Evolutionary conservation across 2,888 invertebrate genomes (phyloP), one percentile per base, ranked within the genome.

Genomic region (Sclerodermus sp.): DNA sequence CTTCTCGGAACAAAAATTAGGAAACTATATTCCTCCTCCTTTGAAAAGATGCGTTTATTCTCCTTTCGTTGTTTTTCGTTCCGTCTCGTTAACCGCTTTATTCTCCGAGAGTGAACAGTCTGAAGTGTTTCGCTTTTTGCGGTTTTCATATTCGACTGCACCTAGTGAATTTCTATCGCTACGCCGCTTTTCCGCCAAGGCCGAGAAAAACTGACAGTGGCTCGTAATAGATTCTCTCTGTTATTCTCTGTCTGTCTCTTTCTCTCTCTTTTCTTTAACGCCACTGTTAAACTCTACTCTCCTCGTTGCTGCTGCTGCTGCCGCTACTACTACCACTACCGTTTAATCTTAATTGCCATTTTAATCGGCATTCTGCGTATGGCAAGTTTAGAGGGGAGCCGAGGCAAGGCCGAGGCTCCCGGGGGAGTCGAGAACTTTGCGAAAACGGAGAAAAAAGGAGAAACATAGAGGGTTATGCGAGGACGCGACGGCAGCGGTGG

Each of bases 61-160:
- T 57, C 55, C 51, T 57, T 55, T 53, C 54, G 55, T 55, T 58
- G 60, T 62, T 60, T 62, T 58, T 52, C 60, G 52, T 60, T 64
- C 57, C 55, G 51, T 56, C 58, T 64, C 63, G 63, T 64, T 64
- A 64, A 62, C 55, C 54, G 60, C 58, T 63, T 60, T 63, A 62
- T 53, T 52, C 49, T 46, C 48, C 51, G 51, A 49, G 58, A 60
- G 55, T 55, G 55, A 55, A 52, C 51, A 53, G 57, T 51, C 60
- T 58, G 49, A 54, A 59, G 57, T 49, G 56, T 48, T 55, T 23
- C 32, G 30, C 8, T 3, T 55, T 55, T 58, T 60, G 53, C 53
- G 52, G 55, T 42, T 58, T 58, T 52, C 47, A 40, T 43, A 50
- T 51, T 47, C 56, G 45, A 39, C 48, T 38, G 31, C 47, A 38